Conservation (phyloP, 2,888 invertebrate species). For the Pterostichus madidus region DNA sequence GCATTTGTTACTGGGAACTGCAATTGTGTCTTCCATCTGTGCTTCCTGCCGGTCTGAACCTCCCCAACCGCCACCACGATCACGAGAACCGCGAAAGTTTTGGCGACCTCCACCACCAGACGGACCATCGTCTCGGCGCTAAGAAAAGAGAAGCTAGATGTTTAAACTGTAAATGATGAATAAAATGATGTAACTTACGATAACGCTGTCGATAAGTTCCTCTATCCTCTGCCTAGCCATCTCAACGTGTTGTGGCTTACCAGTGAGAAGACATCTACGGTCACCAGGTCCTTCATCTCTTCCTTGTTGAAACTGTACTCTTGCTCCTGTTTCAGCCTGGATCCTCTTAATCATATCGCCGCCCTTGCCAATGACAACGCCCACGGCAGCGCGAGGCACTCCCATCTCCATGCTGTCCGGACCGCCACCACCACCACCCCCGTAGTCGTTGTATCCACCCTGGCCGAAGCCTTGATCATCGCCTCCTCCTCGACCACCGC, state of each 20-base stretch:
- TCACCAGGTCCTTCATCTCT: slow-evolving; percentile 94
- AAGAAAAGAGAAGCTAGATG: slow-evolving; percentile 57
- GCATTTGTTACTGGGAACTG: slow-evolving; percentile 96
- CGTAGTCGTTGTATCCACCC: slow-evolving; percentile 76
- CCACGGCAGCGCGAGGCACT: slow-evolving; percentile 96
- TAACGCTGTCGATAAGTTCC: slow-evolving; percentile 93
- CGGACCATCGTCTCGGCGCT: slow-evolving; percentile 75
- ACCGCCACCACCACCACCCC: slow-evolving; percentile 76
- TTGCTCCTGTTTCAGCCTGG: slow-evolving; percentile 95
- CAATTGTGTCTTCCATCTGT: slow-evolving; percentile 88
- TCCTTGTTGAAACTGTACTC: slow-evolving; percentile 94
- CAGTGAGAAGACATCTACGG: slow-evolving; percentile 92
- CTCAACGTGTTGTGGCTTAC: slow-evolving; percentile 93
- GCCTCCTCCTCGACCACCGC: slow-evolving; percentile 73
- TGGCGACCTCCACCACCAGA: slow-evolving; percentile 74
- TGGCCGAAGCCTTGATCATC: slow-evolving; percentile 68
- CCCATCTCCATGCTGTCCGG: slow-evolving; percentile 81
- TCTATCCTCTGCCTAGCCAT: slow-evolving; percentile 92
- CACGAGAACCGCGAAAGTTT: slow-evolving; percentile 74
- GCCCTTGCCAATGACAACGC: slow-evolving; percentile 98
- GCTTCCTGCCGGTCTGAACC: slow-evolving; percentile 79
- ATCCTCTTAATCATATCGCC: slow-evolving; percentile 99
- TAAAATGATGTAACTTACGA: slow-evolving; percentile 78
- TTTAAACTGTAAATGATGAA: no score
- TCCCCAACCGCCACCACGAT: slow-evolving; percentile 75